Evolutionary conservation across 1,140 invertebrate species (phyloP).

Genomic region (Bombus polaris): DNA sequence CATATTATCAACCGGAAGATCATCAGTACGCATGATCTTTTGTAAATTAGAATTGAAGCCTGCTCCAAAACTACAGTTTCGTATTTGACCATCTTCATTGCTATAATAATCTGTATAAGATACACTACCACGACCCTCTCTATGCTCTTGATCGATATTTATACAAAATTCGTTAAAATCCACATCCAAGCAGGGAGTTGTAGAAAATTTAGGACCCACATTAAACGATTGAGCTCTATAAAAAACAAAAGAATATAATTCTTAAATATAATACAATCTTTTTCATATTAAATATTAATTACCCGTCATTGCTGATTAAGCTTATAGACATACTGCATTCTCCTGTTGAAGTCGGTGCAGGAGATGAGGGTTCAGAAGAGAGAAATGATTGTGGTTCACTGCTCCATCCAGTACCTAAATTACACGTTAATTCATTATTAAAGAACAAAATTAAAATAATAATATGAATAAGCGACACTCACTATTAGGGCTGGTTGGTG

Average conservation of each 20-base stretch:
- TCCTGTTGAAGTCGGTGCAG: constrained; percentile 84
- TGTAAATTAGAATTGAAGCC: constrained; percentile 30
- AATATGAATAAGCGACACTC: constrained; percentile 50
- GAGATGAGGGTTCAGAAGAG: constrained; percentile 87
- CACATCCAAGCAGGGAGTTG: constrained; percentile 83
- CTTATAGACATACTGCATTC: constrained; percentile 86
- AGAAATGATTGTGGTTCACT: constrained; percentile 85
- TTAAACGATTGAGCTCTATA: constrained; percentile 73
- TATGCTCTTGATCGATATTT: constrained; percentile 83
- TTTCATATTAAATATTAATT: constrained; percentile 50
- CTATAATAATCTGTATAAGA: constrained; percentile 83
- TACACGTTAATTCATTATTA: background rate
- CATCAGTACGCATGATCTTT: constrained; percentile 56
- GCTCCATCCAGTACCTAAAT: constrained; percentile 81
- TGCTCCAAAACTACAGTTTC: constrained; percentile 61
- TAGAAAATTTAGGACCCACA: constrained; percentile 83
- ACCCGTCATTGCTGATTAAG: constrained; percentile 86
- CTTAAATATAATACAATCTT: background rate
- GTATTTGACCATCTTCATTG: constrained; percentile 80
- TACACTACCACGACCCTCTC: constrained; percentile 80
- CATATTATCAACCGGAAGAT: constrained; percentile 68
- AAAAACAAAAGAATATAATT: background rate
- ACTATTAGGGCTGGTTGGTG: constrained; percentile 82
- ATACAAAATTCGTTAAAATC: constrained; percentile 85
- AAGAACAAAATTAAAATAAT: background rate